Evolutionary conservation across 2,797 vertebrate genomes (phyloP).

Genomic region (Etheostoma nigrum): DNA sequence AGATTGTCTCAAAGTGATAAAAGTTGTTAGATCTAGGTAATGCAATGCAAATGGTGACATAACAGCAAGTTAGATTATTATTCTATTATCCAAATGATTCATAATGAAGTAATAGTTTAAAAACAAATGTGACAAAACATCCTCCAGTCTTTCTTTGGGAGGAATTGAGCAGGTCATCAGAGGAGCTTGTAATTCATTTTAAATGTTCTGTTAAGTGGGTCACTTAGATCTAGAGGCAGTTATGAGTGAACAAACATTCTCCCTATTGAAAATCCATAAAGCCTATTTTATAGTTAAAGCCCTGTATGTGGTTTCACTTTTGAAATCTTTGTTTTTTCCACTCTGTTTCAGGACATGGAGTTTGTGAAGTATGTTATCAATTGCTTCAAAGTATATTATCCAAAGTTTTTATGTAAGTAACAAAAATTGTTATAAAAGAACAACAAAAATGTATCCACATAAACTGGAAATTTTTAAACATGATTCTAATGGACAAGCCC

Average conservation of each 20-base stretch:
- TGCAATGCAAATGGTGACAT: constrained; percentile 14
- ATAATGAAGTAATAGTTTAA: neutral
- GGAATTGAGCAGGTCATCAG: constrained; percentile 6
- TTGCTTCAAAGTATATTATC: constrained; percentile 98
- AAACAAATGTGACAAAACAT: neutral
- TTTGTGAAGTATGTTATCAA: constrained; percentile 96
- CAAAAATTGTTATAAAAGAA: neutral
- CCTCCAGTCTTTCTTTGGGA: constrained; percentile 16
- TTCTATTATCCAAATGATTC: constrained; percentile 4
- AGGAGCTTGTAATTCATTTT: constrained; percentile 42
- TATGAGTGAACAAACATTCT: constrained; percentile 41
- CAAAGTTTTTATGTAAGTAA: constrained; percentile 97
- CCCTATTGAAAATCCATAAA: constrained; percentile 25
- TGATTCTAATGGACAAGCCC: neutral
- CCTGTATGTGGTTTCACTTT: constrained; percentile 18
- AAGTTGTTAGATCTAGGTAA: neutral
- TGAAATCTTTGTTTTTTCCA: constrained; percentile 21
- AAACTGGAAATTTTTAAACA: neutral
- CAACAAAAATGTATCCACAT: constrained; percentile 2
- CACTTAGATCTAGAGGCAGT: constrained; percentile 48
- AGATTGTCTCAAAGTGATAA: neutral
- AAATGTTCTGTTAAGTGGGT: constrained; percentile 55
- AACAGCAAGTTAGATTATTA: constrained; percentile 15
- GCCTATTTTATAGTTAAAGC: constrained; percentile 31
- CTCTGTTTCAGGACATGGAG: constrained; percentile 94